Conservation (phyloP, 2,797 vertebrate genomes). For the Triplophysa bombifrons region DNA sequence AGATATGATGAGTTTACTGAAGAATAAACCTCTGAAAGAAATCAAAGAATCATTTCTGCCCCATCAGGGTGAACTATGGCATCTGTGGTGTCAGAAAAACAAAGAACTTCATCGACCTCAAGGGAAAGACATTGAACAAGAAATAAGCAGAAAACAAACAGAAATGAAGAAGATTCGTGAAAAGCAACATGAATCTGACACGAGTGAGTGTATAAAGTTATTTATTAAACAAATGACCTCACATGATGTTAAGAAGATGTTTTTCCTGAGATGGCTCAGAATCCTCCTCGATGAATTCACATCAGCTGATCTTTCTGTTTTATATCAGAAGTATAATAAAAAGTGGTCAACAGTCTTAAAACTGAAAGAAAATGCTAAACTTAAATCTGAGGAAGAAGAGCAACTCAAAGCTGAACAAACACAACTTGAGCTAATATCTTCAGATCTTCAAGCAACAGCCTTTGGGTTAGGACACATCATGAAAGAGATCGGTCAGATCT, state of each 20-base stretch:
- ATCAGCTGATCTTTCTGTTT: conserved; percentile 23
- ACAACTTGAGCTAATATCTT: not conserved
- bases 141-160: not conserved
- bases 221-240: not conserved
- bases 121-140: conserved; percentile 70
- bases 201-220: not conserved
- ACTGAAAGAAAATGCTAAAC: conserved; percentile 43
- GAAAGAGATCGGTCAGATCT: not conserved
- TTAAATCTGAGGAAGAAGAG: not conserved
- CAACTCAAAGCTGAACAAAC: not conserved
- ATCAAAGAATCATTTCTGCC: not conserved
- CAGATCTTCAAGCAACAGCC: not conserved
- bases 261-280: conserved; percentile 24
- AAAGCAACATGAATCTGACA: not conserved
- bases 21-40: not conserved
- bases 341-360: conserved; percentile 61
- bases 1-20: not conserved
- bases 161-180: conserved; percentile 75
- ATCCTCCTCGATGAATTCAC: conserved; percentile 69
- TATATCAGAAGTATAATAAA: conserved; percentile 58
- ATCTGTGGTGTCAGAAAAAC: not conserved
- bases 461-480: not conserved
- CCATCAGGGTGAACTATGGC: not conserved
- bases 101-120: conserved; percentile 55
- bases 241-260: not conserved